These are phyloP conservation scores for Eudorcas thomsonii DNA, from an alignment of 2,113 vertebrate species.

Conservation along the genomic window DNA sequence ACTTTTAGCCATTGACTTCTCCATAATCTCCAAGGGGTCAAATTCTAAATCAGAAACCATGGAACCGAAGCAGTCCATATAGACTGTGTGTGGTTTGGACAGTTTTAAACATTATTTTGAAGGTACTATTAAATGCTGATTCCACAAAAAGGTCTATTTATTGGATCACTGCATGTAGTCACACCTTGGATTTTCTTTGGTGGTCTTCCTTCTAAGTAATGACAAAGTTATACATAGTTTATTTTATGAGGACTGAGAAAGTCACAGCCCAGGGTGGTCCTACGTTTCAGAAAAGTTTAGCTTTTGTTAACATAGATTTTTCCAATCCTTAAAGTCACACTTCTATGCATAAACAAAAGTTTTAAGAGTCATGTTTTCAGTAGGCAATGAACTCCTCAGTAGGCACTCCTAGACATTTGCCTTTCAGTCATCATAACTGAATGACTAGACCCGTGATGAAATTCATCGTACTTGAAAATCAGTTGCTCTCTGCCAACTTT, in stretches of 20 bases:
- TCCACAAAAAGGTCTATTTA: conserved; percentile 49
- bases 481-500: conserved; percentile 47
- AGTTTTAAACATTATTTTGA: conserved; percentile 30
- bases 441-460: conserved; percentile 16
- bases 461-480: conserved; percentile 1
- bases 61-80: background rate
- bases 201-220: conserved; percentile 68
- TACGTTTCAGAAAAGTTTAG: conserved; percentile 62
- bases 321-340: conserved; percentile 70
- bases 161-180: conserved; percentile 48
- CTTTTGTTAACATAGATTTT: conserved; percentile 71
- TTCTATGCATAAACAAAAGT: conserved; percentile 68
- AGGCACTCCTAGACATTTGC: background rate
- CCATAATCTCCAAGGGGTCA: background rate
- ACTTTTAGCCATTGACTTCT: background rate
- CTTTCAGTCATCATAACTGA: background rate
- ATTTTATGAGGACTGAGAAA: conserved; percentile 68
- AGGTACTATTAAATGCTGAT: conserved; percentile 49
- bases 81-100: conserved; percentile 47
- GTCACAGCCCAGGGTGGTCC: conserved; percentile 70
- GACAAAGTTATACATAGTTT: conserved; percentile 60
- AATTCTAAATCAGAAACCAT: background rate
- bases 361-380: conserved; percentile 76
- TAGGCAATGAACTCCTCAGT: conserved; percentile 34
- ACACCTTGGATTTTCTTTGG: conserved; percentile 74